Percentiles rank a stretch among this genome's conserved stretches.
These are phyloP conservation scores for Hetaerina titia DNA, from an alignment of 2,888 invertebrate species.

Conservation along the genomic window DNA sequence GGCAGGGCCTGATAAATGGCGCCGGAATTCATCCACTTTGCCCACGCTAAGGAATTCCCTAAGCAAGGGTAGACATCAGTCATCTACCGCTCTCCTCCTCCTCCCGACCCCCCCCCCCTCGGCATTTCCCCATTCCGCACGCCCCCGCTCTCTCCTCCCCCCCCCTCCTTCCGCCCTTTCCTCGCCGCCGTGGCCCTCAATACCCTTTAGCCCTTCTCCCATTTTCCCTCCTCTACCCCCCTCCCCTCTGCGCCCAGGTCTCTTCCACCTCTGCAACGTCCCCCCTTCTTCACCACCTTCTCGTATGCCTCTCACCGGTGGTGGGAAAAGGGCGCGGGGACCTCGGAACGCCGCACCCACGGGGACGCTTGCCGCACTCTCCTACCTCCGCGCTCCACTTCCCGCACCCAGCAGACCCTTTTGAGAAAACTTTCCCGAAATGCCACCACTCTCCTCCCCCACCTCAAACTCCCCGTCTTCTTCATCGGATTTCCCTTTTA, in stretches of 20 bases:
- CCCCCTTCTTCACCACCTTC: background rate
- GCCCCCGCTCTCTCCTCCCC: background rate
- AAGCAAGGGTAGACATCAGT: constrained; percentile 45
- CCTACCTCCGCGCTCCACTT: background rate
- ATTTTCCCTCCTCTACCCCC: too few relatives aligned
- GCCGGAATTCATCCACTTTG: constrained; percentile 59
- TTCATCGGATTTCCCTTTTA: constrained; percentile 1
- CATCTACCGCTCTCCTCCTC: constrained; percentile 24
- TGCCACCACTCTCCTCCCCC: background rate
- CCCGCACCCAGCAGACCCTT: background rate
- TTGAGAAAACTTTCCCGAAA: background rate
- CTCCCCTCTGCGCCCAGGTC: too few relatives aligned
- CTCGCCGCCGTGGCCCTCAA: background rate
- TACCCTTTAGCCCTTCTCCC: background rate
- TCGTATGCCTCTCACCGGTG: too few relatives aligned
- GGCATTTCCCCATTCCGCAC: background rate
- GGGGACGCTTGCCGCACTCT: too few relatives aligned
- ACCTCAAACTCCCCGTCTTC: background rate
- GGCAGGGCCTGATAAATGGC: constrained; percentile 49
- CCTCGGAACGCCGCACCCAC: too few relatives aligned
- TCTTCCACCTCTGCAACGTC: background rate
- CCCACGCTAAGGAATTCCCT: constrained; percentile 54
- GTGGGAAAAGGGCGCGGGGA: too few relatives aligned
- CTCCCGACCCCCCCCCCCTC: background rate
- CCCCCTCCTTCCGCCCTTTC: background rate